Conservation (phyloP, 2,888 invertebrate species). For the Drosophila borealis region DNA sequence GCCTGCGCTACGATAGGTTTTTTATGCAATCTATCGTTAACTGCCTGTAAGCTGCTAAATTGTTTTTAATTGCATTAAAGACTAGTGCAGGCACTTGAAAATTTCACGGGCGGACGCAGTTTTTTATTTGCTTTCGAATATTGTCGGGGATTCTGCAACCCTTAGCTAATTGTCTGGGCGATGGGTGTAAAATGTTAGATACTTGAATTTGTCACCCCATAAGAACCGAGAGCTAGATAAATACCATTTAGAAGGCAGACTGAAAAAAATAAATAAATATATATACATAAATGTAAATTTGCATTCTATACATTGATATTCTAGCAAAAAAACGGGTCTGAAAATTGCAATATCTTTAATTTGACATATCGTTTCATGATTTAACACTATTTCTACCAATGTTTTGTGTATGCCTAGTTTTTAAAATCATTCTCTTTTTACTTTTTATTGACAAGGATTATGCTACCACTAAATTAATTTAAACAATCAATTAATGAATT, state of each 20-base stretch:
- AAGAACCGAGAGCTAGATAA: conserved; percentile 9
- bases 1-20: conserved; percentile 35
- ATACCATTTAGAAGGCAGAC: not conserved
- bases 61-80: conserved; percentile 72
- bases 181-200: conserved; percentile 67
- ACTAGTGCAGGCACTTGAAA: conserved; percentile 64
- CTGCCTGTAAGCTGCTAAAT: conserved; percentile 69
- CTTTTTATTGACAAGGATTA: no score
- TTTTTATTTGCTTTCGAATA: conserved; percentile 35
- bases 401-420: no score
- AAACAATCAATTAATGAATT: no score
- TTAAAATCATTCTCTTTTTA: no score
- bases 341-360: no score
- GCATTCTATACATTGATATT: no score
- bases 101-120: conserved; percentile 26
- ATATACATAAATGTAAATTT: no score
- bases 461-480: no score
- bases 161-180: conserved; percentile 57
- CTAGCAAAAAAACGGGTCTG: no score
- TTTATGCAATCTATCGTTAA: conserved; percentile 57
- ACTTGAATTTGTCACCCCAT: conserved; percentile 19
- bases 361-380: no score
- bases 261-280: not conserved
- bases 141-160: conserved; percentile 47
- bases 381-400: no score